These are phyloP conservation scores for Ahaetulla prasina DNA, from an alignment of 2,113 vertebrate genomes.

Conservation along the genomic window DNA sequence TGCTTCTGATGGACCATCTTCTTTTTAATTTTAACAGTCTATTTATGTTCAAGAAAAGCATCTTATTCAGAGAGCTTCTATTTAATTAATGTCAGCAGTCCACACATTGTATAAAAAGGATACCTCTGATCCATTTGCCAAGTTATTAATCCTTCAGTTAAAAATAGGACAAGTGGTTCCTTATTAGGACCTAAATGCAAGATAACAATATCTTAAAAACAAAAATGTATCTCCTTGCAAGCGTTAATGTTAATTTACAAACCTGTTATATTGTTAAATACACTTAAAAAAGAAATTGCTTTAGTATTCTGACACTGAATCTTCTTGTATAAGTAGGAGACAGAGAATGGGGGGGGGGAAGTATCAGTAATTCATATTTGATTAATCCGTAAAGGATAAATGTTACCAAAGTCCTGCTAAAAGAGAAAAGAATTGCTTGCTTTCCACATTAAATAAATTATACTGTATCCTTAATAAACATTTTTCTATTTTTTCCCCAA, in stretches of 20 bases:
- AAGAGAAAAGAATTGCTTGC: background rate
- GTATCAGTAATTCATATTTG: background rate
- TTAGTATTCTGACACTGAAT: conserved; percentile 52
- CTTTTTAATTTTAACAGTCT: conserved; percentile 3
- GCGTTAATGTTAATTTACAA: conserved; percentile 43
- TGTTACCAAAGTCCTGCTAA: background rate
- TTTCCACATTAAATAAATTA: background rate
- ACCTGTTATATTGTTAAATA: conserved; percentile 45
- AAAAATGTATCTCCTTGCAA: conserved; percentile 30
- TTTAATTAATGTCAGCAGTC: conserved; percentile 46
- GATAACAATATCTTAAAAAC: background rate
- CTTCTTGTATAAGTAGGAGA: background rate
- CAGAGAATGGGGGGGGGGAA: accelerated
- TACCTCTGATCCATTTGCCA: conserved; percentile 44
- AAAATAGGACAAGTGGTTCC: conserved; percentile 6
- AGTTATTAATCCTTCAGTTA: conserved; percentile 44
- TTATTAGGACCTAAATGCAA: conserved; percentile 44
- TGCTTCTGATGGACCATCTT: conserved; percentile 9
- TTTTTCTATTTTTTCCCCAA: background rate
- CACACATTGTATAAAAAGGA: conserved; percentile 24
- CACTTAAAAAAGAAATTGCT: conserved; percentile 50
- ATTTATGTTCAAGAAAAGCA: conserved; percentile 12
- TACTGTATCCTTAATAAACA: background rate
- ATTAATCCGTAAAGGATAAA: background rate
- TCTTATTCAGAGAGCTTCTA: background rate